phyloP scores from a whole-genome alignment of 2,888 invertebrate species.

The Poecilobothrus nobilitatus region DNA sequence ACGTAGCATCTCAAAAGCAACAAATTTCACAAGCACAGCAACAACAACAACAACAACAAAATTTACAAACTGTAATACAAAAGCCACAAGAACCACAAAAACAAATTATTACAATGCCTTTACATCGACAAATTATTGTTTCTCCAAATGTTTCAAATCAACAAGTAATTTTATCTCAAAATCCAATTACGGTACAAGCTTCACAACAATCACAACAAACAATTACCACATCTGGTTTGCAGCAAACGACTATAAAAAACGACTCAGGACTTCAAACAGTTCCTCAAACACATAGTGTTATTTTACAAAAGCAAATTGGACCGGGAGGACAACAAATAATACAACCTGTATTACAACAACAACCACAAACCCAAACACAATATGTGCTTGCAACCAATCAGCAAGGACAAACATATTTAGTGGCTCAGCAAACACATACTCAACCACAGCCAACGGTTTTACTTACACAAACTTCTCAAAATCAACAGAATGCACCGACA shows the following conservation, averaged over 20 bases:
- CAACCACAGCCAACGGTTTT: conserved; percentile 46
- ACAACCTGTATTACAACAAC: conserved; percentile 34
- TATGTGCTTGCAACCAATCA: conserved; percentile 44
- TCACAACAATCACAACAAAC: conserved; percentile 21
- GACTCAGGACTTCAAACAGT: conserved; percentile 42
- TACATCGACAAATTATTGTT: conserved; percentile 40
- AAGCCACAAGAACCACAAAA: conserved; percentile 33
- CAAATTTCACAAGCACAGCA: conserved; percentile 10
- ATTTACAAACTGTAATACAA: conserved; percentile 17
- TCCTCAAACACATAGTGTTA: conserved; percentile 31
- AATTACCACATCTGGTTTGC: conserved; percentile 24
- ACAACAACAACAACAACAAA: conserved; percentile 23
- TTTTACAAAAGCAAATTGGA: conserved; percentile 34
- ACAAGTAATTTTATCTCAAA: conserved; percentile 27
- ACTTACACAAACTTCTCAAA: conserved; percentile 59
- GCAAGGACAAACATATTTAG: conserved; percentile 55
- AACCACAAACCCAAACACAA: conserved; percentile 38
- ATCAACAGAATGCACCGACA: conserved; percentile 55
- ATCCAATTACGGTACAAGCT: conserved; percentile 20
- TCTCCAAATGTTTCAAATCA: conserved; percentile 31
- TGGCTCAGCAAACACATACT: conserved; percentile 50
- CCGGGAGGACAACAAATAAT: conserved; percentile 30
- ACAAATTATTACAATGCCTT: conserved; percentile 35
- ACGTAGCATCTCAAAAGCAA: conserved; percentile 13
- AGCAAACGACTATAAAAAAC: conserved; percentile 39